A percentile compares a stretch with the other conserved stretches of the same genome.
Conservation (phyloP, 2,888 invertebrate species). For the Syrista parreyssii region DNA sequence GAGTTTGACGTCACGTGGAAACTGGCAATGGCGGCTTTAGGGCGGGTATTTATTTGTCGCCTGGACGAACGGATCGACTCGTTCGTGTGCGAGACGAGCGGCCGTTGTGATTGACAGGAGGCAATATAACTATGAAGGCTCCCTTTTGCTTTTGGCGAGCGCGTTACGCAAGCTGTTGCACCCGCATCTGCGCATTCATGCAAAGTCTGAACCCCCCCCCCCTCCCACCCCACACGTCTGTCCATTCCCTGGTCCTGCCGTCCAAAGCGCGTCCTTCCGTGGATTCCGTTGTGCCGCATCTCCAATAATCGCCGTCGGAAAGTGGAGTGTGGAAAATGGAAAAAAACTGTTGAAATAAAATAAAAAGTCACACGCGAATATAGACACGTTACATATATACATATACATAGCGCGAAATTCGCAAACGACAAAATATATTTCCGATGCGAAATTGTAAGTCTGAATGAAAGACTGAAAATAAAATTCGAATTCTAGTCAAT, state of each 20-base stretch:
- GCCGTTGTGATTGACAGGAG: constrained; percentile 66
- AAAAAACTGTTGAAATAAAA: too few species aligned
- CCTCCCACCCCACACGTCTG: constrained; percentile 32
- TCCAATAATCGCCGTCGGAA: constrained; percentile 53
- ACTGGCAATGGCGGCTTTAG: too few species aligned
- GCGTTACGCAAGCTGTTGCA: constrained; percentile 67
- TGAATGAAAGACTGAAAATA: too few species aligned
- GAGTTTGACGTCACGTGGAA: too few species aligned
- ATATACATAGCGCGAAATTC: too few species aligned
- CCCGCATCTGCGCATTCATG: constrained; percentile 67
- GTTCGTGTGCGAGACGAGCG: constrained; percentile 38
- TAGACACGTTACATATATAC: too few species aligned
- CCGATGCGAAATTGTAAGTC: neutral
- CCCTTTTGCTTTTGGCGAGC: constrained; percentile 58
- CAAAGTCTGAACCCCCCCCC: constrained; percentile 61
- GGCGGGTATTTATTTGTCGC: too few species aligned
- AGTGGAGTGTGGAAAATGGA: neutral
- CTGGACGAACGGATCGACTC: constrained; percentile 1
- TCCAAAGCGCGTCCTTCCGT: constrained; percentile 32
- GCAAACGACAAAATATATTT: neutral
- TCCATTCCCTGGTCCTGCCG: constrained; percentile 40
- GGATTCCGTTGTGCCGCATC: constrained; percentile 34
- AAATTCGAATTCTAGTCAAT: too few species aligned
- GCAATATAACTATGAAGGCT: constrained; percentile 63
- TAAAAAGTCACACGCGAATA: too few species aligned